Conservation (phyloP, 2,113 vertebrate genomes). For the Spea bombifrons region DNA sequence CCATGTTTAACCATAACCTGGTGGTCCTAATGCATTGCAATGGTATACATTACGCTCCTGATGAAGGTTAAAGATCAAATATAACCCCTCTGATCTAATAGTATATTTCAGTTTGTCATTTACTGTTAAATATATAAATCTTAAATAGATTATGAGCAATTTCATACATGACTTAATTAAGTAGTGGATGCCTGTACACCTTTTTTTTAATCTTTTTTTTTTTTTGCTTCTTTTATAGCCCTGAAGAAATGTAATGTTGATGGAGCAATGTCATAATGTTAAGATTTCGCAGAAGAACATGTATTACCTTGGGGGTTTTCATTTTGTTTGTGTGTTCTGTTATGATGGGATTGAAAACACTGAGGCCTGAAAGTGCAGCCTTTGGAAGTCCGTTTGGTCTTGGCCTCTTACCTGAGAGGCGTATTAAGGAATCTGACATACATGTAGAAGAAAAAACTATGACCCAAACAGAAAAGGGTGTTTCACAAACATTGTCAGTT, state of each 20-base stretch:
- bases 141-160: no score
- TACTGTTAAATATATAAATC: no score
- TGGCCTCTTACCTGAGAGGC: conserved; percentile 68
- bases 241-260: conserved; percentile 50
- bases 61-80: no score
- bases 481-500: conserved; percentile 44
- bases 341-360: conserved; percentile 80
- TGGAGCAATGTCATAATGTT: conserved; percentile 83
- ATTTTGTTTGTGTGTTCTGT: conserved; percentile 79
- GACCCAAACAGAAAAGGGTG: conserved; percentile 54
- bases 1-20: no score
- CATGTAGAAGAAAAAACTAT: conserved; percentile 46
- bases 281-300: conserved; percentile 85
- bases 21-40: no score
- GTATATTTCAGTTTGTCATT: no score
- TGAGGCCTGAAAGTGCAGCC: conserved; percentile 73
- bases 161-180: no score
- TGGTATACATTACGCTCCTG: no score
- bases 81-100: no score
- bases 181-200: no score
- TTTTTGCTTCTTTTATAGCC: conserved; percentile 58
- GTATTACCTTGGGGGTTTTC: conserved; percentile 74
- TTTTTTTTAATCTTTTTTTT: no score
- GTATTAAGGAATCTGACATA: conserved; percentile 55
- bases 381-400: conserved; percentile 70